Evolutionary conservation across 2,113 vertebrate species (phyloP).

Genomic region (Psilopsiagon aymara): DNA sequence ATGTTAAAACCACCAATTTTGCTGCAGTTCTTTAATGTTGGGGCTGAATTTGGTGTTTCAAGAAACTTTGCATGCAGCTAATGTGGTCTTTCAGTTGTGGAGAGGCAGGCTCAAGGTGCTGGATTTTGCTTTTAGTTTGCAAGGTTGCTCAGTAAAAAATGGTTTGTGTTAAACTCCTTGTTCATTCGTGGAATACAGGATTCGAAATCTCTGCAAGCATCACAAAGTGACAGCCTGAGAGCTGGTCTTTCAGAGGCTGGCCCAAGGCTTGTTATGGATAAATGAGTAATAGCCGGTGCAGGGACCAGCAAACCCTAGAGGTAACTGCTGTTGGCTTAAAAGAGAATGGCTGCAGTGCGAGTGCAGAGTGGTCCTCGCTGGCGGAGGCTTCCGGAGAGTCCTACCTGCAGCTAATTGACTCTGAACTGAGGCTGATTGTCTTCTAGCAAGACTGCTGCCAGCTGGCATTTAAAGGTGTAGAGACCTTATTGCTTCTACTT

Average conservation of each 20-base stretch:
- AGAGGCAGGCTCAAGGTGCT: background rate
- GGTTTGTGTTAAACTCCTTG: background rate
- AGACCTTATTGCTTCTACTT: background rate
- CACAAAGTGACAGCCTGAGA: background rate
- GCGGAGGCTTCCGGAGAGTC: background rate
- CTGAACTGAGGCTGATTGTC: background rate
- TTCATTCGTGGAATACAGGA: background rate
- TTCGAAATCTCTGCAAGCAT: background rate
- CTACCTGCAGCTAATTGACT: background rate
- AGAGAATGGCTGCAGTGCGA: background rate
- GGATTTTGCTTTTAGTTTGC: background rate
- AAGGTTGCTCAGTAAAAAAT: background rate
- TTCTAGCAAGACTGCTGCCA: background rate
- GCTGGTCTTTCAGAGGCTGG: background rate
- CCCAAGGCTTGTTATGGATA: background rate
- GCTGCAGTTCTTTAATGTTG: background rate
- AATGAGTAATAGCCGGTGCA: rapidly evolving
- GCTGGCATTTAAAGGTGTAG: background rate
- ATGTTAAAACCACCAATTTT: background rate
- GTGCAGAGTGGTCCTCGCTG: background rate
- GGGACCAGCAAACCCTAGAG: background rate
- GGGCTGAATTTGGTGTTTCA: background rate
- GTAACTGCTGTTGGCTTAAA: background rate
- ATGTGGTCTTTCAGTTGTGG: background rate
- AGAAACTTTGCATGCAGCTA: background rate